Base-by-base conservation (phyloP, 2,797 vertebrate genomes). In the Halcyon smyrnensis region DNA sequence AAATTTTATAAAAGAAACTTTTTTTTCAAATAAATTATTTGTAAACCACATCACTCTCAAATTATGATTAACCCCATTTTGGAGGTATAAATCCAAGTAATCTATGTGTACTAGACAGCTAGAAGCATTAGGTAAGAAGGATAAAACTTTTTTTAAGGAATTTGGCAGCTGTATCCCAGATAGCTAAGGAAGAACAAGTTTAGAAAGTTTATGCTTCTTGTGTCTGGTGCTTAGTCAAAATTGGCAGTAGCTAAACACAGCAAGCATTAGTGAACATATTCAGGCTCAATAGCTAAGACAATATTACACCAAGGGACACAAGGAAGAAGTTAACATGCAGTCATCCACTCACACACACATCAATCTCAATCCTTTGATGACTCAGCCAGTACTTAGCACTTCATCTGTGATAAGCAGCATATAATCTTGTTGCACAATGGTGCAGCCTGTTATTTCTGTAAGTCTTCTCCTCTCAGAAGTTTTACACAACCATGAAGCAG, bases 401-500 rank as follows among this genome's bases (percentile, higher is more conserved):
- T 88, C 68, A 85, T 54, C 84, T 89, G 56, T 56, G 76, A 89
- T 78, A 94, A 94, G 54, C 34, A 94, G 62, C 1, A 0, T 48
- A 94, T 77, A 83, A 93, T 81, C 69, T 91, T 64, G 59, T 51
- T 78, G 63, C 77, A 87, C 91, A 97, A 95, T 86, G 86, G 79
- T 6, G 4, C 17, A 64, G 76, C 28, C 79, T 96, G 77, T 70
- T 91, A 86, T 79, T 97, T 96, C 91, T 94, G 2, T 43, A 87
- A 83, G 46, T 89, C 76, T 93, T 92, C 87, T 75, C 63, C 74
- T 95, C 89, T 95, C 87, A 93, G 80, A 94, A 90, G 87, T 80
- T 95, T 93, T 84, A 95, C 79, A 95, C 63, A 92, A 46, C 62
- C 75, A 92, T 84, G 93, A 97, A 95, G 96, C 92, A 83, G 78